Percentiles rank a stretch among this genome's conserved stretches.
Conservation (phyloP, 2,797 vertebrate species). For the Gallirallus australis region DNA sequence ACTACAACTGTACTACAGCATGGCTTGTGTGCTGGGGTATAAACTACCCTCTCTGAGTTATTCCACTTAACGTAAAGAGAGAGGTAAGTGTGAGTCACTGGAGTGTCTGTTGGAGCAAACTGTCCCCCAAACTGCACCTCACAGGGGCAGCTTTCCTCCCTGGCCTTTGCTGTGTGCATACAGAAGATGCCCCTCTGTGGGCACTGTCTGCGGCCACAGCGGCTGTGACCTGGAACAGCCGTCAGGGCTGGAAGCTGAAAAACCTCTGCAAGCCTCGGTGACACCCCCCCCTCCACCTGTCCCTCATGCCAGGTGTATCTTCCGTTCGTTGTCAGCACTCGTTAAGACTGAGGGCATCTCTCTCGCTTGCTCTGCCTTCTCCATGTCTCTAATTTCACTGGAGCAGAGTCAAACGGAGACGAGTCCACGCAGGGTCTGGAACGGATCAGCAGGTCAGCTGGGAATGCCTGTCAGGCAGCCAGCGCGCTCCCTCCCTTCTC, state of each 20-base stretch:
- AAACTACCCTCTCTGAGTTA: not conserved
- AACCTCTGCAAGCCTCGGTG: rapidly evolving
- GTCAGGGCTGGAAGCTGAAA: not conserved
- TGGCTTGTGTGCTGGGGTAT: not conserved
- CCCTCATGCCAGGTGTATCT: conserved; percentile 21
- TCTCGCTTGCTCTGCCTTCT: not conserved
- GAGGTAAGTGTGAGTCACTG: rapidly evolving
- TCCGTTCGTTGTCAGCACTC: conserved; percentile 62
- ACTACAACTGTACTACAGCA: not conserved
- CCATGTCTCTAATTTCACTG: conserved; percentile 75
- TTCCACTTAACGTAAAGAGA: not conserved
- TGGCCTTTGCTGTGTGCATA: not conserved
- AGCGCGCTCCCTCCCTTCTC: conserved; percentile 64
- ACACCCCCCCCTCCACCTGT: not conserved
- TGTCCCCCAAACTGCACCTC: not conserved
- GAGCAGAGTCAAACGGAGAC: conserved; percentile 66
- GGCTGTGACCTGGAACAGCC: not conserved
- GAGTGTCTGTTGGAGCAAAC: not conserved
- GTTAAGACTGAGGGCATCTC: conserved; percentile 54
- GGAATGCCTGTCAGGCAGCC: conserved; percentile 82
- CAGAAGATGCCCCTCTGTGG: rapidly evolving
- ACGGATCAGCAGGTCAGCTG: conserved; percentile 83
- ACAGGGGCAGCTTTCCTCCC: not conserved
- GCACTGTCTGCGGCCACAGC: not conserved
- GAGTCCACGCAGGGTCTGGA: conserved; percentile 58